Conservation (phyloP, 2,888 invertebrate genomes). For the Zaprionus bogoriensis region DNA sequence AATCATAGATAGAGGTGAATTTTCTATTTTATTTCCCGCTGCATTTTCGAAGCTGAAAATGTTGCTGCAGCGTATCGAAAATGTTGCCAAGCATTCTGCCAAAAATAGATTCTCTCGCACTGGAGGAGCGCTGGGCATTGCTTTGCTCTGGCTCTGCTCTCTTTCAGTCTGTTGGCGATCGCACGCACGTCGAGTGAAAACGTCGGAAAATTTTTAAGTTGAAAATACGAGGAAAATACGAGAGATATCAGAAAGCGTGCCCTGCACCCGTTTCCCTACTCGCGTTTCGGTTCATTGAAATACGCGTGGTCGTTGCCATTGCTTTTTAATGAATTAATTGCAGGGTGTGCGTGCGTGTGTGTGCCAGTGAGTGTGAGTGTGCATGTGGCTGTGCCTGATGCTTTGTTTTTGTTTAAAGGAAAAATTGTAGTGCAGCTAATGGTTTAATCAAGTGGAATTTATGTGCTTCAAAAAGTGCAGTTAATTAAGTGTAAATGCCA, state of each 20-base stretch:
- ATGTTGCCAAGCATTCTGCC: conserved; percentile 54
- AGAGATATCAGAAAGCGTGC: conserved; percentile 68
- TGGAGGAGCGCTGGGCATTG: conserved; percentile 23
- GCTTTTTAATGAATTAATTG: conserved; percentile 75
- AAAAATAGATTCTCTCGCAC: conserved; percentile 59
- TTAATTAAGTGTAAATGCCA: conserved; percentile 74
- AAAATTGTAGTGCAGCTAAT: conserved; percentile 65
- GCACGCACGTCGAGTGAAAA: conserved; percentile 41
- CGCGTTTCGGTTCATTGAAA: conserved; percentile 54
- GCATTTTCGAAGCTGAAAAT: conserved; percentile 54
- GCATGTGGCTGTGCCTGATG: conserved; percentile 6
- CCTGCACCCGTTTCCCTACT: conserved; percentile 25
- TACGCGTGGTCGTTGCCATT: conserved; percentile 60
- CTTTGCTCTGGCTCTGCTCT: conserved; percentile 20
- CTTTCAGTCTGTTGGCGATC: conserved; percentile 61
- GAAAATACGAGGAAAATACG: conserved; percentile 42
- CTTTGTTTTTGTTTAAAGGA: conserved; percentile 37
- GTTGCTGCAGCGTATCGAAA: conserved; percentile 49
- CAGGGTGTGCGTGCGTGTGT: conserved; percentile 26
- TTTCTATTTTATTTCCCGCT: not conserved
- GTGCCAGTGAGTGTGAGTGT: conserved; percentile 11
- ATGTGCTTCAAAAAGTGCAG: conserved; percentile 68
- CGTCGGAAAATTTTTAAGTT: conserved; percentile 6
- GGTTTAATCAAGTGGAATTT: conserved; percentile 80
- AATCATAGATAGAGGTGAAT: conserved; percentile 5